Conservation (phyloP, 35 echinoderm and acorn worm genomes). For the Diadema setosum region DNA sequence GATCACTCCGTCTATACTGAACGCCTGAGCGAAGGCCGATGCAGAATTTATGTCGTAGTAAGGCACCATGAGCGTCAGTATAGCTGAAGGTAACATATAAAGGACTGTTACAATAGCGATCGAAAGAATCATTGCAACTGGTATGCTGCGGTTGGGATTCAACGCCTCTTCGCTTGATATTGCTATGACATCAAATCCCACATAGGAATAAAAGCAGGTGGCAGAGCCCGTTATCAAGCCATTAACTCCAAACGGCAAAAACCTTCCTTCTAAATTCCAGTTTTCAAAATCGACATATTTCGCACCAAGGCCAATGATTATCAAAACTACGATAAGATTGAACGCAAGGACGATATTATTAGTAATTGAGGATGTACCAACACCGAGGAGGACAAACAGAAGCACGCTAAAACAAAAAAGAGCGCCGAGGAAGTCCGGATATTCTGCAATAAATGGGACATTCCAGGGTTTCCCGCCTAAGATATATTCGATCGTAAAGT, state of each 20-base stretch:
- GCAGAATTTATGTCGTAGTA: not conserved
- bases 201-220: conserved; percentile 42
- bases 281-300: conserved; percentile 24
- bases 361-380: not conserved
- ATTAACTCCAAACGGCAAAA: conserved; percentile 11
- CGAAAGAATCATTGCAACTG: conserved; percentile 28
- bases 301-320: conserved; percentile 2
- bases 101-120: not conserved
- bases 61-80: conserved; percentile 48
- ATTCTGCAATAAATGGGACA: not conserved
- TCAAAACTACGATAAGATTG: conserved; percentile 7
- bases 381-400: conserved; percentile 21
- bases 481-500: conserved; percentile 14
- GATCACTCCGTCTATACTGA: not conserved
- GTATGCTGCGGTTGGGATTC: conserved; percentile 1
- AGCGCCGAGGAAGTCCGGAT: conserved; percentile 43
- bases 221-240: conserved; percentile 44
- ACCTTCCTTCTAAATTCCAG: not conserved
- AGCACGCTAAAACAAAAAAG: not conserved
- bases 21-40: conserved; percentile 17
- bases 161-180: conserved; percentile 47
- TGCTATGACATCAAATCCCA: conserved; percentile 59
- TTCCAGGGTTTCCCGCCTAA: conserved; percentile 41
- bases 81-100: conserved; percentile 18
- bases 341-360: conserved; percentile 17